These are phyloP conservation scores for Malurus elegans DNA, from an alignment of 2,113 vertebrate species.

Conservation along the genomic window DNA sequence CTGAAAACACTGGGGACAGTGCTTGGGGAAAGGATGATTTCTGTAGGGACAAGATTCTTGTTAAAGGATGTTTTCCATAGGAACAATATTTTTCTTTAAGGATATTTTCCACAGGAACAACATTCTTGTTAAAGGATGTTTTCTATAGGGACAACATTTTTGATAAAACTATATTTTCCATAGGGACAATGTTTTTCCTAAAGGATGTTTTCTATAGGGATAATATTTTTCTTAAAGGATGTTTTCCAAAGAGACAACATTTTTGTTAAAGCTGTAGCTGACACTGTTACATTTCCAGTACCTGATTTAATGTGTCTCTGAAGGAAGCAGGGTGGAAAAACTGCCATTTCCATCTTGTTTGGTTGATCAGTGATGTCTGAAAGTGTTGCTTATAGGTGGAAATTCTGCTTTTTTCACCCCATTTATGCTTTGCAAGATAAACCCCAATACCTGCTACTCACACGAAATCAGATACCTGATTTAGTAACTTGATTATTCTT, in stretches of 20 bases:
- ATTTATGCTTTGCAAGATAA: accelerated
- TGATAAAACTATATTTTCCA: no score
- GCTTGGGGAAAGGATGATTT: background rate
- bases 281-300: background rate
- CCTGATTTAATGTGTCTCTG: background rate
- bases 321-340: background rate
- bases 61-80: background rate
- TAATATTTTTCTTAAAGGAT: background rate
- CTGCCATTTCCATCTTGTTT: background rate
- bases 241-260: background rate
- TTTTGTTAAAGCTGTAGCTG: background rate
- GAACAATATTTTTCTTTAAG: background rate
- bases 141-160: accelerated
- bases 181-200: background rate
- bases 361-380: background rate
- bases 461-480: background rate
- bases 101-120: background rate
- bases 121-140: background rate
- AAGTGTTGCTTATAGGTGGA: background rate
- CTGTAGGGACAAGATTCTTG: background rate
- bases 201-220: background rate
- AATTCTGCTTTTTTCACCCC: background rate
- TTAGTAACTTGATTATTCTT: background rate
- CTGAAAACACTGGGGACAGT: background rate
- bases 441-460: background rate